These are phyloP conservation scores for Dunckerocampus dactyliophorus DNA, from an alignment of 2,113 vertebrate genomes.

Conservation along the genomic window DNA sequence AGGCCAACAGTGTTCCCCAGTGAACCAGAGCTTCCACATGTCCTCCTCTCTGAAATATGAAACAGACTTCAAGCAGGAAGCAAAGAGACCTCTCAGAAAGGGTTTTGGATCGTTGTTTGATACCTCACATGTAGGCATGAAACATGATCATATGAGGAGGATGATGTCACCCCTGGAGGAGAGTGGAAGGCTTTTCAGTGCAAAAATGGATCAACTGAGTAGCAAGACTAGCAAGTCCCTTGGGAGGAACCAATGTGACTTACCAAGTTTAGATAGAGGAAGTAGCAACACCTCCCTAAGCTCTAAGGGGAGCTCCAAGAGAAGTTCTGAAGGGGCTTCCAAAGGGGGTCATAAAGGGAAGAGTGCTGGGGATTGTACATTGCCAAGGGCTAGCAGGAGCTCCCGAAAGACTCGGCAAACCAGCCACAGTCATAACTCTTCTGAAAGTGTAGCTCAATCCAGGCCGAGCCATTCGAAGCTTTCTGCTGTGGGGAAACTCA, in stretches of 20 bases:
- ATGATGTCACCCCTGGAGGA: slow-evolving; percentile 70
- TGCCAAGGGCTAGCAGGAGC: slow-evolving; percentile 80
- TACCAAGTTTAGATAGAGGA: slow-evolving; percentile 78
- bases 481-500: slow-evolving; percentile 86
- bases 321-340: slow-evolving; percentile 25
- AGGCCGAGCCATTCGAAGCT: slow-evolving; percentile 79
- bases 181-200: slow-evolving; percentile 84
- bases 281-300: slow-evolving; percentile 79
- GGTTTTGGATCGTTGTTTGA: slow-evolving; percentile 40
- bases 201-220: slow-evolving; percentile 85
- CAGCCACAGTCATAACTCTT: slow-evolving; percentile 49
- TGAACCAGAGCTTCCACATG: slow-evolving; percentile 75
- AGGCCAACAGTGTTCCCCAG: slow-evolving; percentile 75
- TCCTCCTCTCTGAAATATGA: slow-evolving; percentile 80
- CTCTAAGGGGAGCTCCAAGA: slow-evolving; percentile 65
- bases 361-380: slow-evolving; percentile 77
- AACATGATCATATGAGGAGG: slow-evolving; percentile 37
- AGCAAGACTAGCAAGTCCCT: slow-evolving; percentile 80
- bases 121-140: slow-evolving; percentile 15
- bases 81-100: slow-evolving; percentile 17
- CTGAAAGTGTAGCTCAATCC: slow-evolving; percentile 57
- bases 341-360: slow-evolving; percentile 53
- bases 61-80: slow-evolving; percentile 59
- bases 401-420: slow-evolving; percentile 75
- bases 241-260: slow-evolving; percentile 70